phyloP scores from a whole-genome alignment of 1,140 invertebrate species.

The Battus philenor region DNA sequence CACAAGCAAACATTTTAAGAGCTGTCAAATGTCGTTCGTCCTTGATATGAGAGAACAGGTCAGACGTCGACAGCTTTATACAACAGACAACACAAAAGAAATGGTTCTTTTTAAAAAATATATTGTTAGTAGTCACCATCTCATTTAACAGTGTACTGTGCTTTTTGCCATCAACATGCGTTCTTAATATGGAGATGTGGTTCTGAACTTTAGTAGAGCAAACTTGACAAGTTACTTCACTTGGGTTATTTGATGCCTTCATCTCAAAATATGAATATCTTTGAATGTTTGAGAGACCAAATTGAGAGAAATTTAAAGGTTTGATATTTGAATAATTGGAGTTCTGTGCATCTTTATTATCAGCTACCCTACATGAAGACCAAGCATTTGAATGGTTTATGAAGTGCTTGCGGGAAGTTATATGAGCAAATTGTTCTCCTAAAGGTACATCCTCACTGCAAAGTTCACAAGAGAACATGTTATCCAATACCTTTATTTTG shows the following conservation, averaged over 20 bases:
- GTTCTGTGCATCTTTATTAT: no score
- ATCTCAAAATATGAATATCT: background rate
- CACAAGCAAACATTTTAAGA: no score
- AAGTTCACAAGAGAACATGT: no score
- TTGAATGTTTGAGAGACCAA: background rate
- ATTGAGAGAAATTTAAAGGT: no score
- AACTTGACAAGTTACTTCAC: background rate
- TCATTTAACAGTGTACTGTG: background rate
- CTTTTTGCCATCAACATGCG: background rate
- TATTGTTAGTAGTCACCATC: background rate
- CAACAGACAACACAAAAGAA: background rate
- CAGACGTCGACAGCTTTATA: background rate
- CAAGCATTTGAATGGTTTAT: no score
- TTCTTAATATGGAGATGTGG: background rate
- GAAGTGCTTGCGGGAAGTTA: no score
- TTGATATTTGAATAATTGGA: no score
- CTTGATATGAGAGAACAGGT: background rate
- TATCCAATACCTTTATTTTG: no score
- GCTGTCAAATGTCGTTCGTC: background rate
- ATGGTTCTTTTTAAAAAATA: background rate
- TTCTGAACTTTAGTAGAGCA: background rate
- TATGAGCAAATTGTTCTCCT: no score
- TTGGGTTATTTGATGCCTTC: background rate
- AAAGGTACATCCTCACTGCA: no score
- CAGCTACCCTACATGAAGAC: no score